Evolutionary conservation across 2,888 invertebrate species (phyloP), one percentile per base, ranked within the genome.

Genomic region (Cyclophora albipunctata): DNA sequence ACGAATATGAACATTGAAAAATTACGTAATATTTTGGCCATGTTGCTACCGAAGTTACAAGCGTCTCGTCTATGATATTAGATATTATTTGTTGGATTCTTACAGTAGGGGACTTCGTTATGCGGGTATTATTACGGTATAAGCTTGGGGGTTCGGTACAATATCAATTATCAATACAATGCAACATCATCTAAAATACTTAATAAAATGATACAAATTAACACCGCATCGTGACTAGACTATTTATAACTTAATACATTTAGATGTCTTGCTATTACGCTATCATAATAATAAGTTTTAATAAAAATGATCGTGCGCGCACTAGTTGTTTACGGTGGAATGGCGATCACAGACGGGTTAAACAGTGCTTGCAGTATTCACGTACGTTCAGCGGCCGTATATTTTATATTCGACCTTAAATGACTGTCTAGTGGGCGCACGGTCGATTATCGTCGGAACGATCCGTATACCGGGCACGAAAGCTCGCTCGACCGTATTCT

Each of bases 401-500:
- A 20, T 20, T 20, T 20, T 20, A 20, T 20, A 20, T 20, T 20
- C 20, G 20, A 20, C 20, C 20, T 20, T 20, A 20, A 20, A 20
- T 20, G 1, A 20, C 20, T 20, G 20, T 20, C 20, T 20, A 20
- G 20, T 20, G 20, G 20, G 20, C 20, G 20, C 20, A 20, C 20
- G 20, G 20, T 20, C 64, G 68, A 64, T 64, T 71, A 69, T 53
- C 65, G 61, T 74, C 61, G 63, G 66, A 69, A 69, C 63, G 68
- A 62, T 70, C 77, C 75, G 77, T 77, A 84, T 83, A 86, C 82
- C 78, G 76, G 81, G 81, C 84, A 81, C 76, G 77, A 84, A 84
- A 87, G 87, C 87, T 86, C 85, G 74, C 78, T 80, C 73, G 73
- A 82, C 81, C 76, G 75, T 78, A 75, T 71, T 73, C 84, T 84